Conservation (phyloP, 2,113 vertebrate genomes). For the Charina bottae region DNA sequence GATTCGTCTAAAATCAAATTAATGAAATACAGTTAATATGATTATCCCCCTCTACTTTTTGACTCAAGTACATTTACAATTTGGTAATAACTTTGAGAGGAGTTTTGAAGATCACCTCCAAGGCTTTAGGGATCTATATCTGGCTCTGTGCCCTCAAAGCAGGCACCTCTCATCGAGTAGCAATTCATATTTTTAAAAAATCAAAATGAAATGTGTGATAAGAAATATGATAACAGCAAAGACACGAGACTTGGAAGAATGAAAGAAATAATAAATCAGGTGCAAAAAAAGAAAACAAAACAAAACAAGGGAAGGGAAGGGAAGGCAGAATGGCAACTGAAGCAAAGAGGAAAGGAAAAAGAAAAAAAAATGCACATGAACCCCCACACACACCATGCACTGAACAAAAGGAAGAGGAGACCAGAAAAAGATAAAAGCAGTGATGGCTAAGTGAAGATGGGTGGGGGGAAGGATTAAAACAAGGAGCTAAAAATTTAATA, state of each 20-base stretch:
- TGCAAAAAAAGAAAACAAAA: not conserved
- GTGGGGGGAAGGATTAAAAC: conserved; percentile 54
- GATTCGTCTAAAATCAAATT: not conserved
- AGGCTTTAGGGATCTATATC: not conserved
- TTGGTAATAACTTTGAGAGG: not conserved
- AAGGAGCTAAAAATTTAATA: conserved; percentile 64
- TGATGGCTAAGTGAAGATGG: not conserved
- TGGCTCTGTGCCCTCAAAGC: not conserved
- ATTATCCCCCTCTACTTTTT: not conserved
- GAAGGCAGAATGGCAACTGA: not conserved
- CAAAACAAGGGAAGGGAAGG: not conserved
- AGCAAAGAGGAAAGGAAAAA: not conserved
- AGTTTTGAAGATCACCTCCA: not conserved
- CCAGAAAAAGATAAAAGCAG: conserved; percentile 30
- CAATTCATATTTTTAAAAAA: not conserved
- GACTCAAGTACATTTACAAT: not conserved
- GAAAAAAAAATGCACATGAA: fast-evolving
- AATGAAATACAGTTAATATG: not conserved
- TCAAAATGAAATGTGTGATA: not conserved
- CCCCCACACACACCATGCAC: not conserved
- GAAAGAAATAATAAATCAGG: conserved; percentile 18
- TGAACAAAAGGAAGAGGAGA: conserved; percentile 16
- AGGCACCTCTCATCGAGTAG: not conserved
- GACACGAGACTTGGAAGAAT: not conserved
- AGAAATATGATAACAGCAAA: not conserved